phyloP scores from a whole-genome alignment of 2,113 vertebrate genomes.

The Vulpes lagopus region DNA sequence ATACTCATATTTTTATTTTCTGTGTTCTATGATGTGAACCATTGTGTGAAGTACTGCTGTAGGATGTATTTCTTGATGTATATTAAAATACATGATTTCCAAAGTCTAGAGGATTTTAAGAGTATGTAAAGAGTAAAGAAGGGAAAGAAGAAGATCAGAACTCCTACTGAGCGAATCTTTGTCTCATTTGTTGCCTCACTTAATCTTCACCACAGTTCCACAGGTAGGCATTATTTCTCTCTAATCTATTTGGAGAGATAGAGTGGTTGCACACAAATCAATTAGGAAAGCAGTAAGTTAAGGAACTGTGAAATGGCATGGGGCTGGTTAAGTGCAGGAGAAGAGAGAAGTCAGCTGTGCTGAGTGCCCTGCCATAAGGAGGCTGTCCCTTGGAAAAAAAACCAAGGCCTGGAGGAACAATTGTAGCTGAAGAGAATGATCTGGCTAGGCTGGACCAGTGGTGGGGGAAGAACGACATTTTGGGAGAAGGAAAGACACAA shows the following conservation, averaged over 20 bases:
- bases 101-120: not conserved
- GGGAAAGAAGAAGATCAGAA: not conserved
- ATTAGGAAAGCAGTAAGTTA: not conserved
- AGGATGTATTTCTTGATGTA: not conserved
- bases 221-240: not conserved
- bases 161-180: not conserved
- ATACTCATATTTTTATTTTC: not conserved
- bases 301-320: not conserved
- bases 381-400: not conserved
- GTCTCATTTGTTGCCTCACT: not conserved
- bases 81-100: not conserved
- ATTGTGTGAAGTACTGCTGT: not conserved
- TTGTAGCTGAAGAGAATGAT: not conserved
- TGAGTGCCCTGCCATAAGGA: fast-evolving
- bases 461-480: not conserved
- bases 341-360: not conserved
- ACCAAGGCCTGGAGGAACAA: no score
- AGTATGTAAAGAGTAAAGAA: not conserved
- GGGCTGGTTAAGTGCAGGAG: not conserved
- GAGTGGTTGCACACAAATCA: not conserved
- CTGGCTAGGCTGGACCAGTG: not conserved
- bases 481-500: not conserved
- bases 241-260: not conserved
- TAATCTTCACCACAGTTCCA: not conserved
- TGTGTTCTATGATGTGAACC: not conserved